Evolutionary conservation across 2,113 vertebrate genomes (phyloP).

Genomic region (Megaptera novaeangliae): DNA sequence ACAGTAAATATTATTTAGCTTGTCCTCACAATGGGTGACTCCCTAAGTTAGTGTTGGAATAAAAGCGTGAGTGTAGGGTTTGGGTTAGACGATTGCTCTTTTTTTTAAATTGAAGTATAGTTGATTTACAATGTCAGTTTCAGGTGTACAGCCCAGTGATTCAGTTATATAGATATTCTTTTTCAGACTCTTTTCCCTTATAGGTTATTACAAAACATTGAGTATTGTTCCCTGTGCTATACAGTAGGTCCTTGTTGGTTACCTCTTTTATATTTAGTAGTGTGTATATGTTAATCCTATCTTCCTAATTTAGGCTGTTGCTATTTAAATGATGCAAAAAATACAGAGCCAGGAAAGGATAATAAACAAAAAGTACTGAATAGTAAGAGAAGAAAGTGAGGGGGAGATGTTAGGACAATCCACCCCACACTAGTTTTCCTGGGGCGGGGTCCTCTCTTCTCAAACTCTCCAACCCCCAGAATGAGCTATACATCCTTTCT

Average conservation of each 20-base stretch:
- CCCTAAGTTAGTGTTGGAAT: not conserved
- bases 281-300: not conserved
- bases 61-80: not conserved
- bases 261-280: not conserved
- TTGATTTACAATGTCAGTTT: not conserved
- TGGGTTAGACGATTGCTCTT: not conserved
- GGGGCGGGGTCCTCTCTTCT: not conserved
- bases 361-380: not conserved
- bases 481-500: not conserved
- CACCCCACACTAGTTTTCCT: not conserved
- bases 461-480: not conserved
- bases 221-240: not conserved
- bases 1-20: not conserved
- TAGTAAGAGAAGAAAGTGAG: not conserved
- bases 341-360: not conserved
- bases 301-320: not conserved
- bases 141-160: not conserved
- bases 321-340: not conserved
- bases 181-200: not conserved
- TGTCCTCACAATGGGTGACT: not conserved
- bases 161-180: not conserved
- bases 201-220: not conserved
- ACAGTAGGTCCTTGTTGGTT: not conserved
- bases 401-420: not conserved
- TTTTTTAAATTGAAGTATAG: not conserved